Conservation (phyloP, 2,797 vertebrate species). For the Phrynocephalus vlangalii region DNA sequence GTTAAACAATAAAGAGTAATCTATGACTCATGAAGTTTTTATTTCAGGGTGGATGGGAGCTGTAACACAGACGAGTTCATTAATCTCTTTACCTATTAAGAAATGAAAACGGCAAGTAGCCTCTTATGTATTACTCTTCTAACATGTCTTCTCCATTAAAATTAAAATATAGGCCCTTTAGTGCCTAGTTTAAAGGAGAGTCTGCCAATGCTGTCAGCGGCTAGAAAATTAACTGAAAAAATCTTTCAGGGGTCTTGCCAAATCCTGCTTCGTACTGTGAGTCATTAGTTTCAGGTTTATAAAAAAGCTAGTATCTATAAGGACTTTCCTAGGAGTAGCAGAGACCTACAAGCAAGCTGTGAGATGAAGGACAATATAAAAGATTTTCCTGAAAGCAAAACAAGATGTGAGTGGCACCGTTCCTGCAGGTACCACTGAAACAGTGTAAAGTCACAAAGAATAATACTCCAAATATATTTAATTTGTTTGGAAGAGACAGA, state of each 20-base stretch:
- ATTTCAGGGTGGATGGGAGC: constrained; percentile 61
- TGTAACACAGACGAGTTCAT: constrained; percentile 71
- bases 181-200: constrained; percentile 65
- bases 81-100: constrained; percentile 78
- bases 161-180: constrained; percentile 72
- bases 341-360: background rate
- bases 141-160: constrained; percentile 69
- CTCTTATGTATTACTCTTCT: constrained; percentile 75
- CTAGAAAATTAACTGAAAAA: constrained; percentile 57
- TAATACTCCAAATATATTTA: constrained; percentile 12
- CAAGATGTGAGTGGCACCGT: constrained; percentile 1
- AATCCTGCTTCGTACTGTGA: rapidly evolving
- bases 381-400: background rate
- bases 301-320: constrained; percentile 12
- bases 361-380: rapidly evolving
- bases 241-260: constrained; percentile 51
- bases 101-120: constrained; percentile 77
- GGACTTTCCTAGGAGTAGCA: background rate
- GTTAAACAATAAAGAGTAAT: constrained; percentile 46
- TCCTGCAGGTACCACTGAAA: background rate
- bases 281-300: background rate
- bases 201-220: constrained; percentile 52
- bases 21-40: constrained; percentile 57
- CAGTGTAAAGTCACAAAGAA: background rate
- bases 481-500: background rate